A percentile compares a stretch with the other conserved stretches of the same genome.
Evolutionary conservation across 2,888 invertebrate species (phyloP).

Genomic region (Ichneumon xanthorius): DNA sequence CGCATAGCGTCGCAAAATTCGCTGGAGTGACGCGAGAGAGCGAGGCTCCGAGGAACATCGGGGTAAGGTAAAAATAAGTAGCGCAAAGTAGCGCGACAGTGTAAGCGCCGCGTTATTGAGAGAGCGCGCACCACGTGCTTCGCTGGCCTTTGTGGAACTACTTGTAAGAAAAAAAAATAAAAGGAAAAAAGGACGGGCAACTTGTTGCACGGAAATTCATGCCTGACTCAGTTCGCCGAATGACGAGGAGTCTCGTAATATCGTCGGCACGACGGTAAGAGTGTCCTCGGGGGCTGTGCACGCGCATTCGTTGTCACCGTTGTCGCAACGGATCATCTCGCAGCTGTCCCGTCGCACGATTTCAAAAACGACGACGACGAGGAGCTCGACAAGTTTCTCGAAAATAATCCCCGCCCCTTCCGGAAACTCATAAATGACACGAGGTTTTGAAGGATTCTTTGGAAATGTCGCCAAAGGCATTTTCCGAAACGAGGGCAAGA

Average conservation of each 20-base stretch:
- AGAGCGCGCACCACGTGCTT: constrained; percentile 59
- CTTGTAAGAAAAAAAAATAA: constrained; percentile 57
- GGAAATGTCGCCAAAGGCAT: constrained; percentile 43
- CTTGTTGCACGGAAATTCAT: constrained; percentile 80
- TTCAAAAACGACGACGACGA: constrained; percentile 44
- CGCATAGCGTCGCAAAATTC: constrained; percentile 16
- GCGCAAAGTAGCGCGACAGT: constrained; percentile 45
- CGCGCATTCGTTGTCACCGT: constrained; percentile 62
- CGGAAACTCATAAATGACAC: constrained; percentile 56
- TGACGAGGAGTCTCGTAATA: constrained; percentile 71
- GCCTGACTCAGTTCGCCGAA: constrained; percentile 73
- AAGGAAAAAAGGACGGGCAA: constrained; percentile 70
- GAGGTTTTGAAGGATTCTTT: constrained; percentile 29
- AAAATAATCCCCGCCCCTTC: constrained; percentile 59
- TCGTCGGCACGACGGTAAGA: constrained; percentile 40
- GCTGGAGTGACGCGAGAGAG: constrained; percentile 53
- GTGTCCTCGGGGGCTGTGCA: constrained; percentile 37
- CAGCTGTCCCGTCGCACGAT: constrained; percentile 62
- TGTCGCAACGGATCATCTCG: constrained; percentile 79
- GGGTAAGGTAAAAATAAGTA: constrained; percentile 54
- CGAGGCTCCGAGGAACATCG: constrained; percentile 55
- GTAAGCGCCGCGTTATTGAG: constrained; percentile 55
- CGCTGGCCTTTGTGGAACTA: constrained; percentile 70
- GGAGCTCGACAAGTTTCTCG: constrained; percentile 51
- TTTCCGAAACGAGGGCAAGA: constrained; percentile 13